Evolutionary conservation across 2,888 invertebrate species (phyloP).

Genomic region (Helicoverpa assulta): DNA sequence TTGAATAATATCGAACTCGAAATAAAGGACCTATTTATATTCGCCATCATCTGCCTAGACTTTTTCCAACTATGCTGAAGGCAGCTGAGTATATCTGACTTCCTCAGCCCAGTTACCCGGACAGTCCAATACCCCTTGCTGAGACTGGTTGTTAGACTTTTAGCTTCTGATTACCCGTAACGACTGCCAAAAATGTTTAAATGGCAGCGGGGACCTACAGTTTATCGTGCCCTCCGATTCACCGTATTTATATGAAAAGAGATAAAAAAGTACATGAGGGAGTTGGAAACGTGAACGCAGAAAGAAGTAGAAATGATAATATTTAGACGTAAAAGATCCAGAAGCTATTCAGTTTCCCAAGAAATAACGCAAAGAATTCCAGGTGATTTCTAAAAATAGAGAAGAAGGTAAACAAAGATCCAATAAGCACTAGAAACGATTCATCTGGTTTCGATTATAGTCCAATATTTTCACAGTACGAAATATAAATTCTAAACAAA

Average conservation of each 20-base stretch:
- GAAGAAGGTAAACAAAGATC: conserved; percentile 17
- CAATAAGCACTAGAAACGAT: conserved; percentile 10
- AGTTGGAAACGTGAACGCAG: not conserved
- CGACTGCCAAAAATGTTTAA: too few species aligned
- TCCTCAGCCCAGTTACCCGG: too few species aligned
- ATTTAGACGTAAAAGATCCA: not conserved
- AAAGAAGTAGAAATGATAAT: not conserved
- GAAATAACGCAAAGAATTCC: conserved; percentile 9
- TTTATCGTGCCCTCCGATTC: too few species aligned
- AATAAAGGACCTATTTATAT: too few species aligned
- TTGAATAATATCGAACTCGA: not conserved
- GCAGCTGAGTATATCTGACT: too few species aligned
- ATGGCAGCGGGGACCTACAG: too few species aligned
- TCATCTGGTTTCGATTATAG: conserved; percentile 31
- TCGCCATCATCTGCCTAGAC: too few species aligned
- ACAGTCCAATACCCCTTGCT: too few species aligned
- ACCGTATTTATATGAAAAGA: not conserved
- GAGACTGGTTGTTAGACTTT: too few species aligned
- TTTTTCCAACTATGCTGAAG: too few species aligned
- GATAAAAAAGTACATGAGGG: not conserved
- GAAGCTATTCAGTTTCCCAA: not conserved
- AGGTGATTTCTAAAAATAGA: conserved; percentile 2
- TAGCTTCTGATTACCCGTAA: too few species aligned
- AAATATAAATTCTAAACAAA: conserved; percentile 22
- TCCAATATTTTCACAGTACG: conserved; percentile 49